phyloP scores from a whole-genome alignment of 2,888 invertebrate species.

The Smittia sp. region DNA sequence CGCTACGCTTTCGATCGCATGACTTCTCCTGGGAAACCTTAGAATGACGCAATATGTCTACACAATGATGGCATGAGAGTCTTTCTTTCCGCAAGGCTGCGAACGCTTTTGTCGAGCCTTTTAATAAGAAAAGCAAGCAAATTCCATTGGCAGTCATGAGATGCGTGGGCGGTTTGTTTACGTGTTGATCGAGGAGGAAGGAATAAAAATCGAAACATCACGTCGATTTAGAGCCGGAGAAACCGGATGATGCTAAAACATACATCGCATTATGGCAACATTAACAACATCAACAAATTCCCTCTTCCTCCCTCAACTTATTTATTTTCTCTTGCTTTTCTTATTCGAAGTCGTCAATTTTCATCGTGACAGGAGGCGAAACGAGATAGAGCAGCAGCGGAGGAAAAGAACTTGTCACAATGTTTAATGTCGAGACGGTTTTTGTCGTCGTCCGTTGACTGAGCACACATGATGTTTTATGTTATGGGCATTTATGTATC shows the following conservation, averaged over 20 bases:
- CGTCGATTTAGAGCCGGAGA: background rate
- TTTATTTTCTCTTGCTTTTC: no score
- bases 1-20: no score
- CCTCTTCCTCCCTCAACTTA: background rate
- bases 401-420: constrained; percentile 1
- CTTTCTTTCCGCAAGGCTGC: no score
- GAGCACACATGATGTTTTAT: constrained; percentile 1
- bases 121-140: background rate
- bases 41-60: no score
- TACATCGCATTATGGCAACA: constrained; percentile 16
- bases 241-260: constrained; percentile 9
- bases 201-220: background rate
- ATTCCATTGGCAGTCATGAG: background rate
- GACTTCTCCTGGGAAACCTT: no score
- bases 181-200: background rate
- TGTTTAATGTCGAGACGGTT: background rate
- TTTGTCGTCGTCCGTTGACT: background rate
- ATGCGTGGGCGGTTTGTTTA: background rate
- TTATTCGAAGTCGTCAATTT: background rate
- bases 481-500: constrained; percentile 4
- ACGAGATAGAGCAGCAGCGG: background rate
- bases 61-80: no score
- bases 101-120: no score
- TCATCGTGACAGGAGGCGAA: background rate
- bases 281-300: constrained; percentile 21